Base-by-base conservation (phyloP, 2,888 invertebrate species). In the Isoperla grammatica region DNA sequence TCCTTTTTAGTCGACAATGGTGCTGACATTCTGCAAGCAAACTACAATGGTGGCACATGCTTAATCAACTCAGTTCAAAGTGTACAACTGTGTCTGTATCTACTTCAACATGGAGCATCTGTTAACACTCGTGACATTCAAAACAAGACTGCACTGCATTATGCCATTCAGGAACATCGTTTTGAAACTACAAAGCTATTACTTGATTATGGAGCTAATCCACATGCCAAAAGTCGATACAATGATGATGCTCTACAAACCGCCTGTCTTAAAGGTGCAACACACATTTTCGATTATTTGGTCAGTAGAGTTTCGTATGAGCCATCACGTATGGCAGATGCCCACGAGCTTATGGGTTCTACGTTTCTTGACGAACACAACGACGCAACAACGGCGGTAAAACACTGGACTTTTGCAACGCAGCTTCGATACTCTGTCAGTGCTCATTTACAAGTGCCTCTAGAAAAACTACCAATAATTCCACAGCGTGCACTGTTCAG, bases 61-160 rank as follows among this genome's bases (percentile, higher is more conserved):
- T 80, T 95, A 64, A 95, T 95, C 68, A 95, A 95, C 76, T 88
- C 92, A 1, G 93, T 95, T 65, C 95, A 95, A 77, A 90, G 89
- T 68, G 85, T 84, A 61, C 81, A 84, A 60, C 79, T 95, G 53
- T 94, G 93, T 74, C 81, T 84, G 61, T 90, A 85, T 75, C 79
- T 95, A 64, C 81, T 95, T 61, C 75, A 82, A 67, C 84, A 87
- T 72, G 92, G 92, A 50, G 94, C 90, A 2, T 81, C 84, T 67
- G 88, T 92, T 4, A 90, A 95, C 78, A 91, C 93, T 40, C 82
- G 82, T 60, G 95, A 95, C 76, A 88, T 90, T 71, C 93, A 94
- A 75, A 86, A 85, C 68, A 94, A 94, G 78, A 90, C 94, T 63
- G 94, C 94, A 59, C 79, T 95, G 69, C 95, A 95, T 78, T 95